Base-by-base conservation (phyloP, 2,113 vertebrate genomes). In the Sylvietta virens region DNA sequence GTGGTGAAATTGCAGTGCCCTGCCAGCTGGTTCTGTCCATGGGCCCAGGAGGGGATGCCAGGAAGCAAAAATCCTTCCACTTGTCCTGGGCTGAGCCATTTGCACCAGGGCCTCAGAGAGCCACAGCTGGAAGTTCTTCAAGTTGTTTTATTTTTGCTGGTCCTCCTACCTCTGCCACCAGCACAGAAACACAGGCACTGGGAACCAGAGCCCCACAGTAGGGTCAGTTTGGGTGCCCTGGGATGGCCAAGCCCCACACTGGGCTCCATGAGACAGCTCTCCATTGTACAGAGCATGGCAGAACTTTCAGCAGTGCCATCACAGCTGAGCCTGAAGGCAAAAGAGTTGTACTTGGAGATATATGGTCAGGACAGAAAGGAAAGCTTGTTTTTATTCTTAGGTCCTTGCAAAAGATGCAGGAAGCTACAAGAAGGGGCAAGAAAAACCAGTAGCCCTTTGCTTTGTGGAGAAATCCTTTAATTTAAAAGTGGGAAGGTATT, bases 171-270 rank as follows among this genome's bases (percentile, higher is more conserved):
- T 57, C 73, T 94, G 80, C 73, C 53, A 83, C 13, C 6, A 24
- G 77, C 37, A 67, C 13, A 57, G 78, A 48, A 72, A 79, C 26
- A 31, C 14, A 33, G 77, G 50, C 0, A 0, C 13, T 0, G 1
- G 58, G 53, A 76, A 44, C 20, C 69, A 79, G 57, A 40, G 65
- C 5, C 31, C n/a, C 6, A 15, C 22, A 7, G 22, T 1, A 61
- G 39, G 37, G 60, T 80, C 54, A 12, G 21, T 42, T 57, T 73
- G 28, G 48, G 74, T 48, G n/a, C 45, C 40, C 42, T 51, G 28
- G n/a, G 31, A 69, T 56, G 39, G 86, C 76, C 64, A 71, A 84
- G 39, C 35, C 39, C 54, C 4, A 7, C 45, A 18, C 15, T 2
- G 10, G 65, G 58, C 37, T 87, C 62, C 66, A 4, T 1, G 13